Percentiles rank a stretch among this genome's conserved stretches.
Evolutionary conservation across 1,140 invertebrate genomes (phyloP).

Genomic region (Zeugodacus cucurbitae): DNA sequence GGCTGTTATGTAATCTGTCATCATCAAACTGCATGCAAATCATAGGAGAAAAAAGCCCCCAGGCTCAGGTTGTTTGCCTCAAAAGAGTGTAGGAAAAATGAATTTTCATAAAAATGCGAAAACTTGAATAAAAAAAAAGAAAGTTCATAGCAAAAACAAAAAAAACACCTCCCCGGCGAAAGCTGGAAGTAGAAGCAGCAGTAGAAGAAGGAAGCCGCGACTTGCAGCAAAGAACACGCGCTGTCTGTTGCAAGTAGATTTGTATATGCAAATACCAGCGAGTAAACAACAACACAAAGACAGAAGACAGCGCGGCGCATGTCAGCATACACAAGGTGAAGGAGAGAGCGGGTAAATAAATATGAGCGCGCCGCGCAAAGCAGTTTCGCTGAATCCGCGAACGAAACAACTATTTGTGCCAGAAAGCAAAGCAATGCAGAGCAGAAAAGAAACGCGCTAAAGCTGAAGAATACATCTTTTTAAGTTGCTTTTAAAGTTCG

Average conservation of each 20-base stretch:
- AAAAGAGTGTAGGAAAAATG: neutral
- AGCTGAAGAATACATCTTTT: neutral
- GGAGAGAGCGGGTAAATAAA: neutral
- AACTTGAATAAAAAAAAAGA: neutral
- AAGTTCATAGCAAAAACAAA: neutral
- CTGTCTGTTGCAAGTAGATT: neutral
- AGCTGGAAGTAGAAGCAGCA: neutral
- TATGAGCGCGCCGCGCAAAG: neutral
- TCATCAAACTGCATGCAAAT: too few relatives aligned
- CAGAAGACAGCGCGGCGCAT: neutral
- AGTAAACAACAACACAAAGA: neutral
- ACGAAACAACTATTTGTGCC: neutral
- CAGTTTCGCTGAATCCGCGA: neutral
- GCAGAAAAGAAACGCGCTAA: neutral
- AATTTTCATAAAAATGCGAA: neutral
- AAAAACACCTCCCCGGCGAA: neutral
- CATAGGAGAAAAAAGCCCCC: too few relatives aligned
- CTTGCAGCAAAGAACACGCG: neutral
- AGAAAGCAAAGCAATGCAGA: conserved; percentile 16
- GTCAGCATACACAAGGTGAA: neutral
- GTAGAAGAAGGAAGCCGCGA: neutral
- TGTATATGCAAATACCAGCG: neutral
- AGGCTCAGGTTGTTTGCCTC: neutral
- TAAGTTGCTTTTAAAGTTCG: neutral
- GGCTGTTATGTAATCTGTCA: too few relatives aligned